Evolutionary conservation across 2,888 invertebrate species (phyloP).

Genomic region (Drosophila dives): DNA sequence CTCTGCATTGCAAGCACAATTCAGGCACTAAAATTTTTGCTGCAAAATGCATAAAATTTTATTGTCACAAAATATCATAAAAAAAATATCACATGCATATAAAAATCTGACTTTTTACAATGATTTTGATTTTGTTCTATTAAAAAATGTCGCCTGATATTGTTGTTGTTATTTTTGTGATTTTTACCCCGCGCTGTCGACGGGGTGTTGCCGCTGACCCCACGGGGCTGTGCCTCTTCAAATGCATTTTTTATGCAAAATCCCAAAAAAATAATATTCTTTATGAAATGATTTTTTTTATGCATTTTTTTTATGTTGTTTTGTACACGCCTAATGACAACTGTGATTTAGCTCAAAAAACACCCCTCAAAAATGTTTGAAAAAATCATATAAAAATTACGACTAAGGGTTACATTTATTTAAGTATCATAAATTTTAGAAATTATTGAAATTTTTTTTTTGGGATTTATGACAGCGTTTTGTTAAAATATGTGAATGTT

Average conservation of each 20-base stretch:
- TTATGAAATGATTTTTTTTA: conserved; percentile 24
- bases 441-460: neutral
- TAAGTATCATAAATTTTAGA: neutral
- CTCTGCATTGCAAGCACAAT: conserved; percentile 12
- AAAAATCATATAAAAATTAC: conserved; percentile 13
- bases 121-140: conserved; percentile 35
- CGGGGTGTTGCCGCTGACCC: conserved; percentile 32
- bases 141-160: conserved; percentile 12
- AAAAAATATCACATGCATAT: conserved; percentile 29
- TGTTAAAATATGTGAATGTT: too few species aligned
- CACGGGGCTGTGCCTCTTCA: conserved; percentile 25
- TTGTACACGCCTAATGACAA: conserved; percentile 56
- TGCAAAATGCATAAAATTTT: conserved; percentile 63
- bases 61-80: conserved; percentile 70
- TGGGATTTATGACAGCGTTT: too few species aligned
- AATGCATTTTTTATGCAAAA: conserved; percentile 68
- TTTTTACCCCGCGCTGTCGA: conserved; percentile 5
- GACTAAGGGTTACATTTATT: conserved; percentile 13
- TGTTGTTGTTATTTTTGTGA: conserved; percentile 17
- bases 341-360: conserved; percentile 23
- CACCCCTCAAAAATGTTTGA: conserved; percentile 46
- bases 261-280: conserved; percentile 26
- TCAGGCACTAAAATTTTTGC: conserved; percentile 54
- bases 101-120: conserved; percentile 12
- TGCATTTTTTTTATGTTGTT: conserved; percentile 54